Percentiles rank a stretch among this genome's conserved stretches.
Evolutionary conservation across 2,113 vertebrate genomes (phyloP).

Genomic region (Microcebus tavaratra): DNA sequence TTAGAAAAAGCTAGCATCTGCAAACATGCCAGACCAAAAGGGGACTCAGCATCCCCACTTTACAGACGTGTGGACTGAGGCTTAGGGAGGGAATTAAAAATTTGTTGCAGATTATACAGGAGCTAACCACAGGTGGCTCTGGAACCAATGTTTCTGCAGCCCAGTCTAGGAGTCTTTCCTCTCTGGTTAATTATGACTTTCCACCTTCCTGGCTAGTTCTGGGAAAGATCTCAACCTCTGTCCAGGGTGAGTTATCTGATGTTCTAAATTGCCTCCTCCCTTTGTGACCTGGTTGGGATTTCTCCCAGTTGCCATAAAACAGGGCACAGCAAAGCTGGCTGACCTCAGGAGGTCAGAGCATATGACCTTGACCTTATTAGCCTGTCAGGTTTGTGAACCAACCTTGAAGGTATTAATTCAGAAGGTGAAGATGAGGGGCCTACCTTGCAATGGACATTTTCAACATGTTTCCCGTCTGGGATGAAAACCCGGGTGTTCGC

Average conservation of each 20-base stretch:
- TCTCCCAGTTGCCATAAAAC: background rate
- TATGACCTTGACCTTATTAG: background rate
- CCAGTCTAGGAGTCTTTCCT: background rate
- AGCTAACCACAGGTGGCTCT: accelerated
- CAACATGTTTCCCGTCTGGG: background rate
- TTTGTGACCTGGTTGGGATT: background rate
- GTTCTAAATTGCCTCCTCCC: background rate
- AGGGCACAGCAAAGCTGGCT: background rate
- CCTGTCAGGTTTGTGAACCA: background rate
- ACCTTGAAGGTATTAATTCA: background rate
- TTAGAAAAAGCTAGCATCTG: background rate
- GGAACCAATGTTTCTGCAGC: background rate
- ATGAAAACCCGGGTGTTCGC: background rate
- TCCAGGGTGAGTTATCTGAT: background rate
- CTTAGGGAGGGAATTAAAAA: no score
- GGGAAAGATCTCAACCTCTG: background rate
- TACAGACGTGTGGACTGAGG: background rate
- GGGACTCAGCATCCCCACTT: background rate
- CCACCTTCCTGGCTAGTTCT: background rate
- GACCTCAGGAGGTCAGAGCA: background rate
- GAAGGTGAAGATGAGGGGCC: background rate
- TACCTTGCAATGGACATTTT: background rate
- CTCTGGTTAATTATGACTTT: background rate
- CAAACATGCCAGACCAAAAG: background rate
- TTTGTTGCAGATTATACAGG: background rate